Evolutionary conservation across 2,113 vertebrate species (phyloP).

Genomic region (Lepidiolamprologus cunningtoni): DNA sequence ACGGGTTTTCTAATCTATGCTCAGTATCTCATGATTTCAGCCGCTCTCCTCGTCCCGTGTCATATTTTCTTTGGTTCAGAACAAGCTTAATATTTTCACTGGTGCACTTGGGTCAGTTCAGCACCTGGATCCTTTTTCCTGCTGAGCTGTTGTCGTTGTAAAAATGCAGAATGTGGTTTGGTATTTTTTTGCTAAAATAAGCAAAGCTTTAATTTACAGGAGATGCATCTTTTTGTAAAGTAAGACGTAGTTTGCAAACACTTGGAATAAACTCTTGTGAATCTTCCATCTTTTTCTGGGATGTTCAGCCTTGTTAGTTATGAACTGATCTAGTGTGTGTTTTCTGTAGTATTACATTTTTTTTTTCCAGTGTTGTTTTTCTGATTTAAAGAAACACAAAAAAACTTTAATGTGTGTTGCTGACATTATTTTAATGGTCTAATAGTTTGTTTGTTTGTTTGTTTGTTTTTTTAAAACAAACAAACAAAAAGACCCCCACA

Average conservation of each 20-base stretch:
- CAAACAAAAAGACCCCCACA: not conserved
- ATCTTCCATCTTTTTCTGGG: not conserved
- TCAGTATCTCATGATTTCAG: not conserved
- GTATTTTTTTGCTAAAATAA: not conserved
- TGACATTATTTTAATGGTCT: not conserved
- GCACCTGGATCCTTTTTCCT: not conserved
- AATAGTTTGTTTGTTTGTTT: fast-evolving
- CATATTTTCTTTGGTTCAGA: not conserved
- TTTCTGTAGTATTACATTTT: fast-evolving
- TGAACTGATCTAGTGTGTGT: not conserved
- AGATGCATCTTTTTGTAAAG: not conserved
- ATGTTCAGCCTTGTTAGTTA: not conserved
- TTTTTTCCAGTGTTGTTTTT: not conserved
- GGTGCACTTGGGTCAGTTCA: fast-evolving
- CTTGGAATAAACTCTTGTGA: not conserved
- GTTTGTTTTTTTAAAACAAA: not conserved
- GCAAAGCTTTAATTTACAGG: fast-evolving
- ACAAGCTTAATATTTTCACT: not conserved
- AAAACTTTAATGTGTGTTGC: not conserved
- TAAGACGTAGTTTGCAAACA: not conserved
- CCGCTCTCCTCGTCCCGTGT: not conserved
- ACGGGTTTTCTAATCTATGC: not conserved
- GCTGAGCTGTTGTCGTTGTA: fast-evolving
- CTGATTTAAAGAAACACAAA: fast-evolving
- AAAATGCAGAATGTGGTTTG: not conserved